These are phyloP conservation scores for Campylomormyrus numenius DNA, from an alignment of 2,113 vertebrate species.

Conservation along the genomic window DNA sequence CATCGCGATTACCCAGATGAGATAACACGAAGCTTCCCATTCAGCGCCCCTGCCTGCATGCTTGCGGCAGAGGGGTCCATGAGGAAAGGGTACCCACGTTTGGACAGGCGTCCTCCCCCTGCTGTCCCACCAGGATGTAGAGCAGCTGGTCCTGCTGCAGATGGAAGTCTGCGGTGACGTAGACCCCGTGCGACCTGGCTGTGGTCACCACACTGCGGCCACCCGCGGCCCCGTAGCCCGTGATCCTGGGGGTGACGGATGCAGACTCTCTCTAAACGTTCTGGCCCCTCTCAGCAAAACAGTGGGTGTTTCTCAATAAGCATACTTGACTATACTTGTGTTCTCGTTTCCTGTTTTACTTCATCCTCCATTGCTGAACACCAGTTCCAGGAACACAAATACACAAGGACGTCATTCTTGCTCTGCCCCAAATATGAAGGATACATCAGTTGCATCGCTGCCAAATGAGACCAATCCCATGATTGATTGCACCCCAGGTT, in stretches of 20 bases:
- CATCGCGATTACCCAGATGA: not conserved
- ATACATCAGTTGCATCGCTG: not conserved
- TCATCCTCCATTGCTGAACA: not conserved
- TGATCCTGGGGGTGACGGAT: conserved; percentile 65
- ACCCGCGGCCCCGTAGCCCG: conserved; percentile 84
- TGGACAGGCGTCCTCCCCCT: conserved; percentile 90
- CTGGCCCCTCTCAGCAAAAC: not conserved
- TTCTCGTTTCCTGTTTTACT: not conserved
- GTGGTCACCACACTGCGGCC: conserved; percentile 84
- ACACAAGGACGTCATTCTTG: not conserved
- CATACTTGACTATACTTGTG: not conserved
- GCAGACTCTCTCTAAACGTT: not conserved
- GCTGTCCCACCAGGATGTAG: conserved; percentile 88
- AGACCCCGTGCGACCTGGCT: conserved; percentile 77
- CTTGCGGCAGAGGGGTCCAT: not conserved
- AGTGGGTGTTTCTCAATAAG: not conserved
- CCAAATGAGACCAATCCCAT: not conserved
- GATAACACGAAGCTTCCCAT: not conserved
- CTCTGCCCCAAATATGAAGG: not conserved
- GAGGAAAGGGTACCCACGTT: conserved; percentile 66
- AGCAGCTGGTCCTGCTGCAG: conserved; percentile 77
- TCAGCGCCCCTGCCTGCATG: not conserved
- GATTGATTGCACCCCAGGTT: not conserved
- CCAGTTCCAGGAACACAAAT: too few species aligned
- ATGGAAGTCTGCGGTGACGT: conserved; percentile 79